phyloP scores from a whole-genome alignment of 2,888 invertebrate genomes.

The Dascillus cervinus region DNA sequence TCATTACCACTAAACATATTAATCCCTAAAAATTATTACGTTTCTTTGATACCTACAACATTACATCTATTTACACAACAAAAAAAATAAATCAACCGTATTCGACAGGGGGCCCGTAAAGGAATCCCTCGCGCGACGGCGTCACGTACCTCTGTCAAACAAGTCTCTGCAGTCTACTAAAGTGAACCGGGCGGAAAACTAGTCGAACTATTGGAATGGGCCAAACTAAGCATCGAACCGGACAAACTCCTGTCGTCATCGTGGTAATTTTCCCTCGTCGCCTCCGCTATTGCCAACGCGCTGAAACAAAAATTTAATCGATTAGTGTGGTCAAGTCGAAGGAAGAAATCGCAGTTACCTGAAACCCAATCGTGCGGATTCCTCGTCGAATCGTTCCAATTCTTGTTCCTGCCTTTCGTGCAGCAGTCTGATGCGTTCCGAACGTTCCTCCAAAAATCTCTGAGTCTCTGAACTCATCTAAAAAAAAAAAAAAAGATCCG shows the following conservation, averaged over 20 bases:
- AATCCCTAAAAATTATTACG: no score
- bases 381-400: constrained; percentile 88
- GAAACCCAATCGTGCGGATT: constrained; percentile 89
- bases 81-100: no score
- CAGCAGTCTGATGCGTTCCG: constrained; percentile 80
- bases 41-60: no score
- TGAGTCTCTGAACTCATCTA: constrained; percentile 91
- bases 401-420: constrained; percentile 87
- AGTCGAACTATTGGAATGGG: constrained; percentile 90
- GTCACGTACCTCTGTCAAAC: constrained; percentile 12
- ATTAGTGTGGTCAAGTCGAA: constrained; percentile 7
- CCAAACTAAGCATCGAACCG: constrained; percentile 90
- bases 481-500: constrained; percentile 6
- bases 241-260: constrained; percentile 89
- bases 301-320: constrained; percentile 54
- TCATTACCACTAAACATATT: no score
- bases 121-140: no score
- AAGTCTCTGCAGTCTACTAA: constrained; percentile 9
- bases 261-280: constrained; percentile 80
- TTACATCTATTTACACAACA: no score
- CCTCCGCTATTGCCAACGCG: constrained; percentile 86
- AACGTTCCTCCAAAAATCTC: constrained; percentile 85
- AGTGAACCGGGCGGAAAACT: constrained; percentile 67
- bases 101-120: no score
- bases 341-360: constrained; percentile 63